Evolutionary conservation across 2,888 invertebrate species (phyloP).

Genomic region (Zelleria hepariella): DNA sequence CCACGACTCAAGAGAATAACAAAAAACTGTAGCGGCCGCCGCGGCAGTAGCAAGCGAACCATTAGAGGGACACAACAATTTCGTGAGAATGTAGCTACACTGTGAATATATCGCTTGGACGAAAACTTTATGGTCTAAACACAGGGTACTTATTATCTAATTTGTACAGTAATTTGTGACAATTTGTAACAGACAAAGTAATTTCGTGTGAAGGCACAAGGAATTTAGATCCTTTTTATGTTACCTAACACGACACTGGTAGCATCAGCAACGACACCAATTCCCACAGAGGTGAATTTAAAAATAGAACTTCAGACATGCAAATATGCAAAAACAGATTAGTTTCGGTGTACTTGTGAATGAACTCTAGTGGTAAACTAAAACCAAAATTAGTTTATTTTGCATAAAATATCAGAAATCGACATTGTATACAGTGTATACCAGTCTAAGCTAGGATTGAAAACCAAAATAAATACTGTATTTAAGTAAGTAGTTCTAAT

Average conservation of each 20-base stretch:
- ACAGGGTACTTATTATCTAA: background rate
- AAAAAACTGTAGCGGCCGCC: constrained; percentile 23
- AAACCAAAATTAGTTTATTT: too few relatives aligned
- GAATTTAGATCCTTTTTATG: background rate
- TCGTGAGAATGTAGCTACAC: background rate
- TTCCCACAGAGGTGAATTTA: too few relatives aligned
- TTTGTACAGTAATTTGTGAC: background rate
- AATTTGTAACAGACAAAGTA: background rate
- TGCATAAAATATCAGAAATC: too few relatives aligned
- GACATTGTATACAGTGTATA: too few relatives aligned
- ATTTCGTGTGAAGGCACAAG: background rate
- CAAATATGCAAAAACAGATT: too few relatives aligned
- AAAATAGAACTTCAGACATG: too few relatives aligned
- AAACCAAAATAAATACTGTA: constrained; percentile 1
- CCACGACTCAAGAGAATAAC: constrained; percentile 19
- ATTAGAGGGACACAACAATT: background rate
- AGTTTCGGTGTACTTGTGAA: too few relatives aligned
- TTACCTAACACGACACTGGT: background rate
- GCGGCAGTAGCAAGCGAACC: background rate
- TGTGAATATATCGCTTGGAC: background rate
- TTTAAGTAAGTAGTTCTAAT: constrained; percentile 6
- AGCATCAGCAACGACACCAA: background rate
- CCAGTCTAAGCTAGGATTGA: too few relatives aligned
- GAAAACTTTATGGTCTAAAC: background rate
- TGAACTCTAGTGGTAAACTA: too few relatives aligned